These are phyloP conservation scores for Porites cylindrica DNA, from an alignment of 92 coral and sea anemone genomes.

Conservation along the genomic window DNA sequence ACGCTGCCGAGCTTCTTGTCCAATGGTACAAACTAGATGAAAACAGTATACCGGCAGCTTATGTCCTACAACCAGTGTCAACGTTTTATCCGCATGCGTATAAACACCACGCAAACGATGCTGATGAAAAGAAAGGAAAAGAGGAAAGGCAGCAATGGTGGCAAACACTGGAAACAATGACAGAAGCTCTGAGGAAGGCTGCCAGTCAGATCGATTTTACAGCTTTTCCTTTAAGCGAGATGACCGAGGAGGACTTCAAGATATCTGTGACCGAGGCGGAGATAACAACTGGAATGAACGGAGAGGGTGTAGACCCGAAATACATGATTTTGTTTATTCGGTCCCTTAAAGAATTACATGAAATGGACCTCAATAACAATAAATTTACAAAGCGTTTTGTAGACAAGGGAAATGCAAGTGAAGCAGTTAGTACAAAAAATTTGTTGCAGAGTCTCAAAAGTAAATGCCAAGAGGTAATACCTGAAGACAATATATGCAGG, in stretches of 20 bases:
- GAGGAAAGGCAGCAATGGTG: constrained; percentile 70
- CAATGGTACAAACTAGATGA: constrained; percentile 70
- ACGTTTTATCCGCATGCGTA: constrained; percentile 58
- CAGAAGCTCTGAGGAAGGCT: constrained; percentile 62
- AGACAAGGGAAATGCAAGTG: not conserved
- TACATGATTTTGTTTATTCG: constrained; percentile 36
- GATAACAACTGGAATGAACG: constrained; percentile 35
- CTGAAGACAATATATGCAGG: constrained; percentile 38
- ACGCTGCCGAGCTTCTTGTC: constrained; percentile 54
- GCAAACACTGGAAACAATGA: constrained; percentile 50
- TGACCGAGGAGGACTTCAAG: constrained; percentile 43
- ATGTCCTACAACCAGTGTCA: constrained; percentile 65
- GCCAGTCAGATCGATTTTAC: constrained; percentile 57
- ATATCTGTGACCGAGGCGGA: constrained; percentile 64
- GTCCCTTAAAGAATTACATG: constrained; percentile 22
- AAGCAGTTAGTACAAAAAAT: constrained; percentile 37
- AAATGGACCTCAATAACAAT: constrained; percentile 21
- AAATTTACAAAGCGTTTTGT: constrained; percentile 22
- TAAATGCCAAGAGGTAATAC: constrained; percentile 21
- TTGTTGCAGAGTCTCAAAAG: constrained; percentile 49
- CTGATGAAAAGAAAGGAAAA: constrained; percentile 37
- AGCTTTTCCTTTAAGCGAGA: constrained; percentile 1
- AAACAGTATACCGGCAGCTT: constrained; percentile 64
- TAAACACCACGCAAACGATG: constrained; percentile 20
- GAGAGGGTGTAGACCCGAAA: constrained; percentile 18